Conservation (phyloP, 2,113 vertebrate genomes). For the Zeus faber region DNA sequence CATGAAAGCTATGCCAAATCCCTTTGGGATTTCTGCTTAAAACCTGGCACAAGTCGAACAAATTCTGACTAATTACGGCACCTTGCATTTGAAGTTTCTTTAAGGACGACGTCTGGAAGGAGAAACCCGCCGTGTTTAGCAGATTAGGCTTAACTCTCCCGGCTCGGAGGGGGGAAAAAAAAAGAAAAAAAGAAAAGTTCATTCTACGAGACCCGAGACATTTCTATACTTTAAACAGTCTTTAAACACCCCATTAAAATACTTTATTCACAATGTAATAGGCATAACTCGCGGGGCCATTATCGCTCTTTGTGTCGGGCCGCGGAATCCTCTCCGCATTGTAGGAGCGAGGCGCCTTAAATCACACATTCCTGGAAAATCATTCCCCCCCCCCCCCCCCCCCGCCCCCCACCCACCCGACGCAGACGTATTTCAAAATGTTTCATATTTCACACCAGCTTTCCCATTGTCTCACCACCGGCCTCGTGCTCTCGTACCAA, state of each 20-base stretch:
- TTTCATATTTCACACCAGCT: too few species aligned
- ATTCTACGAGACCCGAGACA: conserved; percentile 11
- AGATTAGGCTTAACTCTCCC: conserved; percentile 31
- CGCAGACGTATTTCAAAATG: too few species aligned
- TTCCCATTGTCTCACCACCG: too few species aligned
- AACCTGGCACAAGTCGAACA: conserved; percentile 54
- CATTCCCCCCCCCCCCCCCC: too few species aligned
- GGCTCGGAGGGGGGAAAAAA: conserved; percentile 21
- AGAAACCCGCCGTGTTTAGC: conserved; percentile 30
- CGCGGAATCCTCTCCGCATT: too few species aligned
- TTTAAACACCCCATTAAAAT: conserved; percentile 1
- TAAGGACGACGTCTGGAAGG: conserved; percentile 36
- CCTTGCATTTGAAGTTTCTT: conserved; percentile 37
- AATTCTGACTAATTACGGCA: conserved; percentile 58
- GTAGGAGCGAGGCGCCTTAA: too few species aligned
- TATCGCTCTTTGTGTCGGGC: too few species aligned
- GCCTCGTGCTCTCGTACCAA: too few species aligned
- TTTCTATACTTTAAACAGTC: conserved; percentile 11
- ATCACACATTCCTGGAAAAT: too few species aligned
- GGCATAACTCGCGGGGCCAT: conserved; percentile 7
- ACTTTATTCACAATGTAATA: conserved; percentile 16
- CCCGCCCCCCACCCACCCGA: too few species aligned
- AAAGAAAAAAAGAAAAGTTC: too few species aligned
- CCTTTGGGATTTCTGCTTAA: conserved; percentile 47
- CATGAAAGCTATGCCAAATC: conserved; percentile 52